Percentiles rank a stretch among this genome's conserved stretches.
Evolutionary conservation across 2,797 vertebrate genomes (phyloP).

Genomic region (Leucoraja ocellata): DNA sequence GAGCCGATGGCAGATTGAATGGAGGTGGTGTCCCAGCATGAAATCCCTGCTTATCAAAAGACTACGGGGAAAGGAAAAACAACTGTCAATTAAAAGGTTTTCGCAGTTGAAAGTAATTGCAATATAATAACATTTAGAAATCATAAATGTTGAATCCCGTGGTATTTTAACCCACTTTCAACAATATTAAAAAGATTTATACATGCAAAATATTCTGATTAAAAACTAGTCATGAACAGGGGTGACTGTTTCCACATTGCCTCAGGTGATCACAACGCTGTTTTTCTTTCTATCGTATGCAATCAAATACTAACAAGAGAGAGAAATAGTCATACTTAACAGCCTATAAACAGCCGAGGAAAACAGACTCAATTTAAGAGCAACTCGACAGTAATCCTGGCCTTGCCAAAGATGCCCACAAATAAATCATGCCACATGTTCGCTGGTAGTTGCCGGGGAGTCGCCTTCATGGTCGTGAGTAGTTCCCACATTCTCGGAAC

Average conservation of each 20-base stretch:
- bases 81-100: neutral
- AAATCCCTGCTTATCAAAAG: slow-evolving; percentile 97
- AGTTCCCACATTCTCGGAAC: too few species aligned
- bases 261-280: neutral
- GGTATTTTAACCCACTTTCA: neutral
- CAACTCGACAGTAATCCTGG: too few species aligned
- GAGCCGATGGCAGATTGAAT: slow-evolving; percentile 85
- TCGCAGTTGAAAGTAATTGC: neutral
- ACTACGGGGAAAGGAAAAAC: slow-evolving; percentile 52
- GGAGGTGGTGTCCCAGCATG: slow-evolving; percentile 86
- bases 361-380: too few species aligned
- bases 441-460: too few species aligned
- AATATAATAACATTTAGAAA: neutral
- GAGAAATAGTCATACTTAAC: too few species aligned
- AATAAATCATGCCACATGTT: too few species aligned
- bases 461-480: too few species aligned
- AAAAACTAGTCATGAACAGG: neutral
- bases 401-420: too few species aligned
- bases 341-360: too few species aligned
- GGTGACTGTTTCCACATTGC: neutral
- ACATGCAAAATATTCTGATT: neutral
- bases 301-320: too few species aligned
- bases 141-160: neutral
- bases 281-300: neutral
- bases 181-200: neutral